Percentiles rank a stretch among this genome's conserved stretches.
Conservation (phyloP, 2,888 invertebrate genomes). For the Campopleginae sp. region DNA sequence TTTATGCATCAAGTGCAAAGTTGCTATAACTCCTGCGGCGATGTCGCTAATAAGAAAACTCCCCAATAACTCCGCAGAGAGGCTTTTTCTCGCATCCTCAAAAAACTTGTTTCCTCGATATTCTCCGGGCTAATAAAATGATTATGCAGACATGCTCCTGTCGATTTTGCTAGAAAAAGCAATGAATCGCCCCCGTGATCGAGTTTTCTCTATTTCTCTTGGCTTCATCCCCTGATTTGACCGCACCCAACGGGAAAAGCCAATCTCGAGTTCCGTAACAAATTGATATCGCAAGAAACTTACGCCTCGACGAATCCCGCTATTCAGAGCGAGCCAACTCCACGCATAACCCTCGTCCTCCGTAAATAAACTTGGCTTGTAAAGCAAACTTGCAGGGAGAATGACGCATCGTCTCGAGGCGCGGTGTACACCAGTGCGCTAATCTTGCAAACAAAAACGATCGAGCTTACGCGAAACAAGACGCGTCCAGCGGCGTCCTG, state of each 20-base stretch:
- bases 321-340: constrained; percentile 60
- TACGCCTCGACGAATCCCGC: constrained; percentile 70
- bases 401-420: constrained; percentile 67
- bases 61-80: not conserved
- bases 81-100: not conserved
- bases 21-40: constrained; percentile 28
- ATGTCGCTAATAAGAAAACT: not conserved
- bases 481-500: not conserved
- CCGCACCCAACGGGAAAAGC: constrained; percentile 50
- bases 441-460: constrained; percentile 70
- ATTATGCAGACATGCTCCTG: not conserved
- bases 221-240: constrained; percentile 11
- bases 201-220: constrained; percentile 4
- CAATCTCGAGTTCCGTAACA: constrained; percentile 63
- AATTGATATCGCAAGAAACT: constrained; percentile 75
- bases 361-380: constrained; percentile 24
- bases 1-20: constrained; percentile 50
- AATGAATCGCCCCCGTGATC: constrained; percentile 53
- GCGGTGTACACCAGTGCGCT: constrained; percentile 51
- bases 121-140: not conserved
- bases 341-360: constrained; percentile 16
- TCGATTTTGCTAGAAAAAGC: constrained; percentile 13
- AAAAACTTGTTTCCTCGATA: not conserved
- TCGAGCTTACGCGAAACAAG: constrained; percentile 46
- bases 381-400: constrained; percentile 56